Percentiles rank a stretch among this genome's conserved stretches.
These are phyloP conservation scores for Perccottus glenii DNA, from an alignment of 2,113 vertebrate species.

Conservation along the genomic window DNA sequence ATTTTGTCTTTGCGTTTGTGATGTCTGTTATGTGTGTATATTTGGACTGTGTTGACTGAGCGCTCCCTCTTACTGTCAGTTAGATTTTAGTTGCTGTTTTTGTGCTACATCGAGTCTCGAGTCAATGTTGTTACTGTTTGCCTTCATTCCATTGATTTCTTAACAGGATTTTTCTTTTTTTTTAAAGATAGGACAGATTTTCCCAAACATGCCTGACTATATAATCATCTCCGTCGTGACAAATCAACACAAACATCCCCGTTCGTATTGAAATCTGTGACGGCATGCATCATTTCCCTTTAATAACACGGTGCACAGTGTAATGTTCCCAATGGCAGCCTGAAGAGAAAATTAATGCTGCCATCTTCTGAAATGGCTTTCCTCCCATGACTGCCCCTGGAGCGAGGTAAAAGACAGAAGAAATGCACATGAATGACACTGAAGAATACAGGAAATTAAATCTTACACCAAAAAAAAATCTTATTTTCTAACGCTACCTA, in stretches of 20 bases:
- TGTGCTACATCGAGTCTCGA: slow-evolving; percentile 22
- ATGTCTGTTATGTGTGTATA: slow-evolving; percentile 43
- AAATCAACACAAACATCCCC: slow-evolving; percentile 40
- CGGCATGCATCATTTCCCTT: slow-evolving; percentile 53
- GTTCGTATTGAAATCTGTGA: slow-evolving; percentile 24
- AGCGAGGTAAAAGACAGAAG: slow-evolving; percentile 16
- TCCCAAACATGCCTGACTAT: slow-evolving; percentile 20
- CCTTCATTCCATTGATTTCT: slow-evolving; percentile 18
- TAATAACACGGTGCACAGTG: slow-evolving; percentile 47
- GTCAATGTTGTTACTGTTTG: slow-evolving; percentile 7
- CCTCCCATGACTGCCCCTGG: slow-evolving; percentile 19
- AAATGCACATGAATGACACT: slow-evolving; percentile 3
- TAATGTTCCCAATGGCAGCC: slow-evolving; percentile 30
- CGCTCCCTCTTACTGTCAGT: slow-evolving; percentile 56
- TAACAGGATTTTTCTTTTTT: too few relatives aligned
- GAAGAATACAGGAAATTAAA: slow-evolving; percentile 16
- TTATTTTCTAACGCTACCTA: slow-evolving; percentile 10
- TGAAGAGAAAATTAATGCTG: slow-evolving; percentile 52
- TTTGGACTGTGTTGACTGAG: slow-evolving; percentile 52
- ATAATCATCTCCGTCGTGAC: slow-evolving; percentile 28
- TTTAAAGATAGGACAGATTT: slow-evolving; percentile 21
- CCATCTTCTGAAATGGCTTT: slow-evolving; percentile 45
- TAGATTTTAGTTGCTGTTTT: slow-evolving; percentile 38
- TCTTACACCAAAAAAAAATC: slow-evolving; percentile 3
- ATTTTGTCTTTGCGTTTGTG: slow-evolving; percentile 41